Evolutionary conservation across 2,113 vertebrate species (phyloP).

Genomic region (Notarius quadriscutis): DNA sequence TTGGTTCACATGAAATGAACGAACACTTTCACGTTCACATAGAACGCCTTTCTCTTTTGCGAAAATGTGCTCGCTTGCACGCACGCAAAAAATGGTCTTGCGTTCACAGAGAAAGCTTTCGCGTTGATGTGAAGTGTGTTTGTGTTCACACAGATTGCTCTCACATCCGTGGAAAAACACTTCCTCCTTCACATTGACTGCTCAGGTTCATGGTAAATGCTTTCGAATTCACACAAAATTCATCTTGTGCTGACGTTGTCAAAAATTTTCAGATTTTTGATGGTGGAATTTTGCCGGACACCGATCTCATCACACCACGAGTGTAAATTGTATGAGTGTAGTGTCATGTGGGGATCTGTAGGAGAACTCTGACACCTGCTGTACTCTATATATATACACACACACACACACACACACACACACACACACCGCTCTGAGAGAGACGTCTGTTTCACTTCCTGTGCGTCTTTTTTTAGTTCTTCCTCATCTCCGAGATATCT

Average conservation of each 20-base stretch:
- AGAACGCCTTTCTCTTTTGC: too few species aligned
- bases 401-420: background rate
- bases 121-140: background rate
- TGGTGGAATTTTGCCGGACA: too few species aligned
- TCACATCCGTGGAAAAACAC: background rate
- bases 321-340: background rate
- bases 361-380: slow-evolving; percentile 46
- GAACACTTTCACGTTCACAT: too few species aligned
- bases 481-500: background rate
- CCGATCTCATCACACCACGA: too few species aligned
- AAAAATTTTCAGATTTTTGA: too few species aligned
- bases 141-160: background rate
- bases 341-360: slow-evolving; percentile 1
- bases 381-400: too few species aligned
- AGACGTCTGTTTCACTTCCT: background rate
- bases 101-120: background rate
- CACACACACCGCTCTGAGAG: slow-evolving; percentile 15
- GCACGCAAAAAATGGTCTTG: too few species aligned
- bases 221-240: background rate
- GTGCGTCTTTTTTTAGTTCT: background rate
- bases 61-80: too few species aligned
- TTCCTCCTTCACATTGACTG: background rate
- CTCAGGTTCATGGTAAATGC: background rate
- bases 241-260: too few species aligned
- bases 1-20: too few species aligned